Evolutionary conservation across 2,888 invertebrate genomes (phyloP), one percentile per base, ranked within the genome.

Genomic region (Lycia hirtaria): DNA sequence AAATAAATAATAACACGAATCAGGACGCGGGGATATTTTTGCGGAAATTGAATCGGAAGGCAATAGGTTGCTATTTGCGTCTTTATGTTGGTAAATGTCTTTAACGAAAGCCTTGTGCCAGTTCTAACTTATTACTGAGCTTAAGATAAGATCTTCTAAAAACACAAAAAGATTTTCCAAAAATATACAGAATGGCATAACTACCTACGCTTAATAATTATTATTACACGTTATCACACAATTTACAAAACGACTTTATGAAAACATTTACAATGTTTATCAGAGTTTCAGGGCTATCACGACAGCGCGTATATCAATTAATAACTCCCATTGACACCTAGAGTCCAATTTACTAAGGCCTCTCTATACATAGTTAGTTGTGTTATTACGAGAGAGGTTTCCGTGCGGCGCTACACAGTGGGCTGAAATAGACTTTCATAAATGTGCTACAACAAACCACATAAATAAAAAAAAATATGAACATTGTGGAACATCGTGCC

Each of bases 1-100:
- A 68, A 72, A 62, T 66, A 64, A 67, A 68, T 76, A 63, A 61
- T 66, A 64, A 68, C 75, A 63, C 67, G 68, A 72, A 71, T 71
- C 68, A 70, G 65, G 56, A 12, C 28, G 32, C 64, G 56, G 9
- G 22, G 17, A 33, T 15, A 41, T 47, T 38, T 44, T 41, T 37
- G 56, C 37, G 53, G 30, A 43, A 60, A 49, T 62, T 55, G 59
- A 47, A 40, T 44, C 22, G 7, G 19, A n/a, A 10, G 22, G 28
- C 22, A 43, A 12, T 24, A 24, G 35, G 44, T 50, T 44, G 22
- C 35, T 17, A 17, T 9, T 35, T 35, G 35, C 17, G 35, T 35
- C 17, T 19, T 12, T 4, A 7, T 19, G 10, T 17, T 10, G 15
- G 10, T 10, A 10, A 19, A 17, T 17, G 3, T 4, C 17, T 35